phyloP scores from a whole-genome alignment of 2,797 vertebrate genomes.

The Danio kyathit region DNA sequence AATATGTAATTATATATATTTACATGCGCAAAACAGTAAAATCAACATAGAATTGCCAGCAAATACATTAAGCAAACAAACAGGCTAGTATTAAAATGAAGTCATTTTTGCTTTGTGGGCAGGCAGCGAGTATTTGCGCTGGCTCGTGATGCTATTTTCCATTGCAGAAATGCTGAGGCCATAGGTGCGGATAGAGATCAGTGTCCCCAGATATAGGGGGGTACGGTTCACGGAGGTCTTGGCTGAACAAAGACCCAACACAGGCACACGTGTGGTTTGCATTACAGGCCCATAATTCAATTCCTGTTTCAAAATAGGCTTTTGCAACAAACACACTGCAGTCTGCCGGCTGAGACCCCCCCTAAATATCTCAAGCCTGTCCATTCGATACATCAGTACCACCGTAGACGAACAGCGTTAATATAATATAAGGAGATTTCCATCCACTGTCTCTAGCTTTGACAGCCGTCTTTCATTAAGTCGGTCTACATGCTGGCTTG shows the following conservation, averaged over 20 bases:
- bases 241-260: conserved; percentile 62
- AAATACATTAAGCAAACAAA: conserved; percentile 45
- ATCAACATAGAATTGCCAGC: background rate
- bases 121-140: conserved; percentile 22
- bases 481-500: conserved; percentile 29
- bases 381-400: conserved; percentile 48
- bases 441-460: conserved; percentile 54
- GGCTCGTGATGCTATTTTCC: conserved; percentile 34
- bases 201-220: conserved; percentile 50
- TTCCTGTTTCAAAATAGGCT: conserved; percentile 68
- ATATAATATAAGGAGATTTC: conserved; percentile 59
- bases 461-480: conserved; percentile 58
- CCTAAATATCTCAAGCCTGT: conserved; percentile 34
- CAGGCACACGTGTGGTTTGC: conserved; percentile 72
- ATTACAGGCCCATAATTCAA: conserved; percentile 76
- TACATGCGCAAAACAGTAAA: background rate
- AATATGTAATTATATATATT: background rate
- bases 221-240: conserved; percentile 62
- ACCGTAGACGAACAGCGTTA: conserved; percentile 43
- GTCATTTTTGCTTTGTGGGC: conserved; percentile 32
- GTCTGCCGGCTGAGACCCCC: conserved; percentile 55
- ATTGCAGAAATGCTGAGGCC: conserved; percentile 28
- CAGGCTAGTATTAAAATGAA: conserved; percentile 38
- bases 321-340: conserved; percentile 61
- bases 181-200: conserved; percentile 53